phyloP scores from a whole-genome alignment of 1,140 invertebrate genomes.

The Cherax destructor region DNA sequence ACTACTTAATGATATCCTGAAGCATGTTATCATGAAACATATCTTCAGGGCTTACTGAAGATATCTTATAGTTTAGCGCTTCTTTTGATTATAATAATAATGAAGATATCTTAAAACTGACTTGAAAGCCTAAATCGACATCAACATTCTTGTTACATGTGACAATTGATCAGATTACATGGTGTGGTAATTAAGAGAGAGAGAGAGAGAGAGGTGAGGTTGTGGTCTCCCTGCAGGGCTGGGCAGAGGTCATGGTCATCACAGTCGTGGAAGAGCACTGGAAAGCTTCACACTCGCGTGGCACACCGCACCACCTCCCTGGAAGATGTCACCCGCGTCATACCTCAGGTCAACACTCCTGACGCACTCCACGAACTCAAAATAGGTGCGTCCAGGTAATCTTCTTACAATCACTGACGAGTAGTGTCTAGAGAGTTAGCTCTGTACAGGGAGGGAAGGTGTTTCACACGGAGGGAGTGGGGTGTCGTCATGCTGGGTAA shows the following conservation, averaged over 20 bases:
- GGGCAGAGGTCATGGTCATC: conserved; percentile 25
- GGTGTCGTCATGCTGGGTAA: not conserved
- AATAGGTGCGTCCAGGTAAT: conserved; percentile 19
- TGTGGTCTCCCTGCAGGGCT: too few species aligned
- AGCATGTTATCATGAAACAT: too few species aligned
- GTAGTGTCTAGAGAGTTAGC: not conserved
- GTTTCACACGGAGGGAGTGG: not conserved
- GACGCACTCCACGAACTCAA: conserved; percentile 12
- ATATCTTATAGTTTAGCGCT: too few species aligned
- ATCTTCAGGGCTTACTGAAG: too few species aligned
- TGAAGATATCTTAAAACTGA: too few species aligned
- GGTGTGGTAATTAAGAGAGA: too few species aligned
- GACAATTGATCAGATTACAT: too few species aligned
- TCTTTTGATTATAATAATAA: too few species aligned
- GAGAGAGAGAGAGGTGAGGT: too few species aligned
- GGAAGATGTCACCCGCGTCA: conserved; percentile 52
- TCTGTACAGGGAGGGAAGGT: not conserved
- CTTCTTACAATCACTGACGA: not conserved
- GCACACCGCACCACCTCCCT: conserved; percentile 49
- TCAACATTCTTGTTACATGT: too few species aligned
- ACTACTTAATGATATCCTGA: too few species aligned
- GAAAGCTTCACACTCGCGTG: conserved; percentile 37
- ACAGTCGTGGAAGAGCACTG: conserved; percentile 50
- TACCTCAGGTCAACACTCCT: conserved; percentile 52
- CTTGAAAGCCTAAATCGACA: too few species aligned